Evolutionary conservation across 2,113 vertebrate species (phyloP).

Genomic region (Callochromis pleurospilus): DNA sequence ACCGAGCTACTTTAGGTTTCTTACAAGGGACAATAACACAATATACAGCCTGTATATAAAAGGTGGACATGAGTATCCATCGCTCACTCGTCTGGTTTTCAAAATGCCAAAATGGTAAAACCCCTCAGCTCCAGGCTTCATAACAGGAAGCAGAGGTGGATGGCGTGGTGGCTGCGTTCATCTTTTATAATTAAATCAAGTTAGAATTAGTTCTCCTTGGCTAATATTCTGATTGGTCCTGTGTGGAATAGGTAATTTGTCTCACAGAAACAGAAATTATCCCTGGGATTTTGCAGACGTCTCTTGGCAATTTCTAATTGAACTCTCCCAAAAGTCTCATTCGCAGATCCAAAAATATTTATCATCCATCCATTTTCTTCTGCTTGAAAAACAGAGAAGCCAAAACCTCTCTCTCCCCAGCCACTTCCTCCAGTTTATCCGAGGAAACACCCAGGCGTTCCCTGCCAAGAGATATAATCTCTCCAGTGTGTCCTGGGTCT

Average conservation of each 20-base stretch:
- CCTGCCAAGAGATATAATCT: not conserved
- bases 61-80: not conserved
- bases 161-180: not conserved
- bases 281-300: not conserved
- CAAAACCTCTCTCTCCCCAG: not conserved
- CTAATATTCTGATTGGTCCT: not conserved
- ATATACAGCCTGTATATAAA: not conserved
- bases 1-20: not conserved
- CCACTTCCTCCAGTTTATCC: not conserved
- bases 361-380: not conserved
- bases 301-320: not conserved
- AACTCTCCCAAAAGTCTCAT: not conserved
- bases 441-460: not conserved
- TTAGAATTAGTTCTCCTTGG: accelerated
- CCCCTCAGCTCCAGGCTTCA: not conserved
- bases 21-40: not conserved
- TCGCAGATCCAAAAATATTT: not conserved
- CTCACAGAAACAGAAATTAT: not conserved
- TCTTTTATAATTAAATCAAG: not conserved
- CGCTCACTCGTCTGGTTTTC: not conserved
- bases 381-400: not conserved
- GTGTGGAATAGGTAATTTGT: not conserved
- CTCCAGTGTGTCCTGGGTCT: not conserved
- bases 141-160: not conserved
- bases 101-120: not conserved